phyloP scores from a whole-genome alignment of 2,888 invertebrate species.

The Ormyrus rosae region DNA sequence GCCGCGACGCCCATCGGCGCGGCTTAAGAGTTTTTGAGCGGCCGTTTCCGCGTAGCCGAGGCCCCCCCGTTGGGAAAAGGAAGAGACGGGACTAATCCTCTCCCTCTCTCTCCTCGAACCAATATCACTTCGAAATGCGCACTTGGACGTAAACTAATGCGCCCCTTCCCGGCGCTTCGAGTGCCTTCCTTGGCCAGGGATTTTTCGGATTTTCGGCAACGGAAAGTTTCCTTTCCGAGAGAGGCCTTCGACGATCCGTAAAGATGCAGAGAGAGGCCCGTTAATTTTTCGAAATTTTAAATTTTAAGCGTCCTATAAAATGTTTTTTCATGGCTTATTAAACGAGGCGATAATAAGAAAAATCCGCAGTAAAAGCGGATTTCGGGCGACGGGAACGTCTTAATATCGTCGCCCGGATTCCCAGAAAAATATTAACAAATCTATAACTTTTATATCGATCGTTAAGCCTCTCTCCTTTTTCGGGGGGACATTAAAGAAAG shows the following conservation, averaged over 20 bases:
- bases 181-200: background rate
- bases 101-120: background rate
- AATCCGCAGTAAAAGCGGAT: background rate
- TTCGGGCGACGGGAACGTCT: background rate
- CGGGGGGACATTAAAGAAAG: slow-evolving; percentile 27
- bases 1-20: too few relatives aligned
- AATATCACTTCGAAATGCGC: slow-evolving; percentile 29
- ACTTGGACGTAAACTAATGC: slow-evolving; percentile 43
- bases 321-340: background rate
- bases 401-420: background rate
- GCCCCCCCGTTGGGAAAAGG: background rate
- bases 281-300: background rate
- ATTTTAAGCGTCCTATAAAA: background rate
- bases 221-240: background rate
- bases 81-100: background rate
- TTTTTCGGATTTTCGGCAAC: background rate
- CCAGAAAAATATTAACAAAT: slow-evolving; percentile 26
- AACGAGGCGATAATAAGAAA: background rate
- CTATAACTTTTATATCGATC: slow-evolving; percentile 35
- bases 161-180: background rate
- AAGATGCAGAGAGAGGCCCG: background rate
- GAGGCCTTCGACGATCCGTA: background rate
- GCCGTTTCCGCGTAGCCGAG: too few relatives aligned
- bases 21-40: too few relatives aligned
- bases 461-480: slow-evolving; percentile 18